Percentiles rank a stretch among this genome's conserved stretches.
These are phyloP conservation scores for Drosophila diplacantha DNA, from an alignment of 2,888 invertebrate species.

Conservation along the genomic window DNA sequence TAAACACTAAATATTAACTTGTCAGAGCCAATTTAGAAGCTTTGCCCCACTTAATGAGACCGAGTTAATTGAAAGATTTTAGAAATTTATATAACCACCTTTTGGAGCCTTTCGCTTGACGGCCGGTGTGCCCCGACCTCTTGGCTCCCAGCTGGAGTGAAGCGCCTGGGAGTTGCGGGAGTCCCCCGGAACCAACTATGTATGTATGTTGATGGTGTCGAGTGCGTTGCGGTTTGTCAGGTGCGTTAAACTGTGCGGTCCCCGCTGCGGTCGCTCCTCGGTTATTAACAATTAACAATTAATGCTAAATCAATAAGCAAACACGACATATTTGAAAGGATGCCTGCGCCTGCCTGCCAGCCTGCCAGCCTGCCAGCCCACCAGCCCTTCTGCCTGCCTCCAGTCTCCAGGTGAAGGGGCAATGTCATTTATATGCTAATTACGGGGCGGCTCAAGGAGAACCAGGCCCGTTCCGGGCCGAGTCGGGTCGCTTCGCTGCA, in stretches of 20 bases:
- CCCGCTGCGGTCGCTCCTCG: slow-evolving; percentile 35
- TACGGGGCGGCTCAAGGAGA: slow-evolving; percentile 36
- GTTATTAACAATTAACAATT: slow-evolving; percentile 71
- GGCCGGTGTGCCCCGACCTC: slow-evolving; percentile 11
- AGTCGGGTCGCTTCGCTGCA: slow-evolving; percentile 5
- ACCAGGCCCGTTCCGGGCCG: background rate
- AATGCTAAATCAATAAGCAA: slow-evolving; percentile 68
- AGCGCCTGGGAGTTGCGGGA: background rate
- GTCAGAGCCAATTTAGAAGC: background rate
- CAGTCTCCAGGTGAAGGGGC: slow-evolving; percentile 9
- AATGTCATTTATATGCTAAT: slow-evolving; percentile 71
- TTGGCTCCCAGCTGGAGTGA: background rate
- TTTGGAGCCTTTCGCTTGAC: background rate
- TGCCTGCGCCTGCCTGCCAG: background rate
- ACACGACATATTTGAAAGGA: slow-evolving; percentile 30
- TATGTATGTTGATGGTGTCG: slow-evolving; percentile 18
- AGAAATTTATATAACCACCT: slow-evolving; percentile 15
- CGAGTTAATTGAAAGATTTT: slow-evolving; percentile 17
- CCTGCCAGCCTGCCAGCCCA: background rate
- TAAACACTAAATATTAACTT: background rate
- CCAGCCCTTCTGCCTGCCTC: background rate
- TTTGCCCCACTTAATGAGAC: background rate
- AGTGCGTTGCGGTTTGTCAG: slow-evolving; percentile 37
- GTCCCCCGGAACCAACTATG: background rate
- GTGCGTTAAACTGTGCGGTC: slow-evolving; percentile 45